Base-by-base conservation (phyloP, 2,888 invertebrate species). In the Limenitis camilla region DNA sequence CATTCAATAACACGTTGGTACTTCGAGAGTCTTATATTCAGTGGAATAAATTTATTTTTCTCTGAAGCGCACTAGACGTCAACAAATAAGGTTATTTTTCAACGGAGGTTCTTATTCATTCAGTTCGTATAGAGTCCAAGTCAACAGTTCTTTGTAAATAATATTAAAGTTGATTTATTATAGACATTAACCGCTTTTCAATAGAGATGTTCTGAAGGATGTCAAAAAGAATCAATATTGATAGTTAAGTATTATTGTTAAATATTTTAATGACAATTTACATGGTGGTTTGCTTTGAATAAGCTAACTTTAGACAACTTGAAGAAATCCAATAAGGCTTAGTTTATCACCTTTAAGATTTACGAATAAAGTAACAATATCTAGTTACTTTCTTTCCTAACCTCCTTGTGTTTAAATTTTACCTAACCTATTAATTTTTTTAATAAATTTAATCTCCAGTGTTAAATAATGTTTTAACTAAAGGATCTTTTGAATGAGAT, bases 31-130 rank as follows among this genome's bases (percentile, higher is more conserved):
- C 71, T 69, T 71, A 75, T 77, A 80, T 76, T 74, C 74, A 73
- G 68, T 66, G 68, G 74, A 77, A 68, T 73, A 79, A 79, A 83
- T 85, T 82, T 84, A 84, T 85, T 81, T 81, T 75, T 65, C 80
- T 76, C 78, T 72, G 72, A 71, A 81, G 76, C 73, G 69, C 67
- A 78, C 78, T 76, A 82, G 82, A 83, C 78, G 81, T 82, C 83
- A 84, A 84, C 81, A 84, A 84, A 84, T 81, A 83, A 81, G 75
- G 76, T 76, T 81, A 83, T 82, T 81, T 81, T 82, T 81, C 81
- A 79, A 80, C 78, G 74, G 71, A 74, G 65, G 67, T 68, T 19
- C 74, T 71, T 76, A 76, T 77, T 73, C 69, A 67, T 76, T 71
- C 70, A 73, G 67, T 72, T 67, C 63, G 65, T 65, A 61, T 68